A percentile compares a stretch with the other conserved stretches of the same genome.
Evolutionary conservation across 2,113 vertebrate genomes (phyloP).

Genomic region (Protobothrops flavoviridis): DNA sequence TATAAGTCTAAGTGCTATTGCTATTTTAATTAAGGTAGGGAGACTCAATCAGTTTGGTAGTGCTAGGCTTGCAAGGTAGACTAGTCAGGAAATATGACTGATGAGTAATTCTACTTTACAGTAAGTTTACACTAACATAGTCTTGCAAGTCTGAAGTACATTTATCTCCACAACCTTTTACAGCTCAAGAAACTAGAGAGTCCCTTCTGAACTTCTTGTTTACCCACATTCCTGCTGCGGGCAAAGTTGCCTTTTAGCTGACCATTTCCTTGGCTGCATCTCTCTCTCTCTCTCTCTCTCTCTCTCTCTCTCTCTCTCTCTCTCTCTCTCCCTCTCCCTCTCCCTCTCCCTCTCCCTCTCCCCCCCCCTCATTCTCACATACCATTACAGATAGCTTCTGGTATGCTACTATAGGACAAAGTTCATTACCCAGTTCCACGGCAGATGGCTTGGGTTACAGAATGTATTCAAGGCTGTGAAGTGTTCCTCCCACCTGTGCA

Average conservation of each 20-base stretch:
- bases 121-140: background rate
- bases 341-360: too few relatives aligned
- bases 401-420: background rate
- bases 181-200: background rate
- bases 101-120: background rate
- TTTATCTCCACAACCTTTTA: background rate
- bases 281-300: too few relatives aligned
- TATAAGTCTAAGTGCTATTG: too few relatives aligned
- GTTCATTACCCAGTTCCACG: background rate
- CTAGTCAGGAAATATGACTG: too few relatives aligned
- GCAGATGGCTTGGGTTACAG: background rate
- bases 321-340: too few relatives aligned
- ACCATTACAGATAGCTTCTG: background rate
- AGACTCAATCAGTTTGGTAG: background rate
- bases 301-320: too few relatives aligned
- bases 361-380: background rate
- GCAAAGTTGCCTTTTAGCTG: background rate
- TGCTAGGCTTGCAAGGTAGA: background rate
- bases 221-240: background rate
- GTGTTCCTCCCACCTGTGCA: too few relatives aligned
- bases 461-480: background rate
- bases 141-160: background rate
- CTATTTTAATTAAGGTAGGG: background rate
- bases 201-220: background rate
- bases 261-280: background rate